Percentiles rank a stretch among this genome's conserved stretches.
These are phyloP conservation scores for Drosophila cognata DNA, from an alignment of 2,888 invertebrate genomes.

Conservation along the genomic window DNA sequence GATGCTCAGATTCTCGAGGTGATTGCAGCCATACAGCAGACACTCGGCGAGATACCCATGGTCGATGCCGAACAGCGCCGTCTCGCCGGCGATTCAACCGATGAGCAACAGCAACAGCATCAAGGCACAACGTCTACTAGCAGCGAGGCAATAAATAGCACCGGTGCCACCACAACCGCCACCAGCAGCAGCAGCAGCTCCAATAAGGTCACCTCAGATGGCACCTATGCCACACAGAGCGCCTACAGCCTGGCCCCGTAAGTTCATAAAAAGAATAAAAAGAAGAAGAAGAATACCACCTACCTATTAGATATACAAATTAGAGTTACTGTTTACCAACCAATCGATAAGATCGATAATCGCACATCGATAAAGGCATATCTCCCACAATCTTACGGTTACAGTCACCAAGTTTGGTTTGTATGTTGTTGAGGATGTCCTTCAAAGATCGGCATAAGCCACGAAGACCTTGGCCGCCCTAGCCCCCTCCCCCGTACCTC, in stretches of 20 bases:
- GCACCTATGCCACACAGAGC: slow-evolving; percentile 99
- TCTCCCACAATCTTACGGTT: neutral
- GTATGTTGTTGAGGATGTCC: neutral
- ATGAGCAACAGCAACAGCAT: slow-evolving; percentile 84
- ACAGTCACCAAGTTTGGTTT: neutral
- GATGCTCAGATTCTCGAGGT: slow-evolving; percentile 92
- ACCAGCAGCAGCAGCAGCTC: slow-evolving; percentile 55
- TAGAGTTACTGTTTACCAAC: neutral
- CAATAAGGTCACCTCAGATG: slow-evolving; percentile 96
- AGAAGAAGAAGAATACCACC: neutral
- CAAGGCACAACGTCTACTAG: slow-evolving; percentile 30
- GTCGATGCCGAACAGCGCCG: slow-evolving; percentile 89
- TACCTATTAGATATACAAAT: neutral
- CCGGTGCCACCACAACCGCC: slow-evolving; percentile 55
- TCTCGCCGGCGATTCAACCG: slow-evolving; percentile 89
- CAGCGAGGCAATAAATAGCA: slow-evolving; percentile 21
- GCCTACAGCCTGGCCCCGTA: slow-evolving; percentile 94
- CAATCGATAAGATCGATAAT: neutral
- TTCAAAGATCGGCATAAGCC: neutral
- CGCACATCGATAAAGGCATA: neutral
- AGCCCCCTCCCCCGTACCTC: no score
- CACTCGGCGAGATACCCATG: slow-evolving; percentile 89
- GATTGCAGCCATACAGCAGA: slow-evolving; percentile 90
- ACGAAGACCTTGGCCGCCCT: neutral
- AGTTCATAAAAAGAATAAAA: slow-evolving; percentile 80